Evolutionary conservation across 2,888 invertebrate genomes (phyloP), one percentile per base, ranked within the genome.

Genomic region (Acleris holmiana): DNA sequence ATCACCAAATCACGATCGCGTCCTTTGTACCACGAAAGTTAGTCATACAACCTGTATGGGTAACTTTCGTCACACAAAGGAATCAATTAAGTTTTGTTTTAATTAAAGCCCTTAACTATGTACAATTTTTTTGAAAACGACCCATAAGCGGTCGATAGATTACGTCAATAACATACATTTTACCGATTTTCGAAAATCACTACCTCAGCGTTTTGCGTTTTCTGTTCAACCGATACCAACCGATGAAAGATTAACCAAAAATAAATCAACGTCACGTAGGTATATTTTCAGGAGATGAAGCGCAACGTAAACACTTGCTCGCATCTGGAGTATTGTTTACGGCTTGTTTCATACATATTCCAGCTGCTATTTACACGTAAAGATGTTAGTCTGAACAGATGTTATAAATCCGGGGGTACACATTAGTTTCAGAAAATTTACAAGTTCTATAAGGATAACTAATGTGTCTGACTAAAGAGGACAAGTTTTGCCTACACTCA

Each of bases 271-370:
- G 47, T 19, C 58, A 41, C 19, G 53, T 44, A 51, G 54, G 53
- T 63, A 62, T 60, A 46, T 54, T 59, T 66, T 65, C 59, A 56
- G 76, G 78, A 76, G 67, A 68, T 69, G 75, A 71, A 75, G 74
- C 73, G 71, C 68, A 85, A 80, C 68, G 73, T 85, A 86, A 87
- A 87, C 85, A 84, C 69, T 70, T 72, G 76, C 77, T 84, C 79
- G 82, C 87, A 84, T 84, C 84, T 83, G 82, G 78, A 70, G 67
- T 68, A 73, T 77, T 88, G 85, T 89, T 88, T 87, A 88, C 79
- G 77, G 80, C 73, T 67, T 68, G 74, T 71, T 74, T 76, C 76
- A 72, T 74, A 79, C 76, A 70, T 77, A 74, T 78, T 78, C 74
- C 69, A 67, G 76, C 72, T 71, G 74, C 71, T 86, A 82, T 86